These are phyloP conservation scores for Salarias fasciatus DNA, from an alignment of 2,797 vertebrate genomes.

Conservation along the genomic window DNA sequence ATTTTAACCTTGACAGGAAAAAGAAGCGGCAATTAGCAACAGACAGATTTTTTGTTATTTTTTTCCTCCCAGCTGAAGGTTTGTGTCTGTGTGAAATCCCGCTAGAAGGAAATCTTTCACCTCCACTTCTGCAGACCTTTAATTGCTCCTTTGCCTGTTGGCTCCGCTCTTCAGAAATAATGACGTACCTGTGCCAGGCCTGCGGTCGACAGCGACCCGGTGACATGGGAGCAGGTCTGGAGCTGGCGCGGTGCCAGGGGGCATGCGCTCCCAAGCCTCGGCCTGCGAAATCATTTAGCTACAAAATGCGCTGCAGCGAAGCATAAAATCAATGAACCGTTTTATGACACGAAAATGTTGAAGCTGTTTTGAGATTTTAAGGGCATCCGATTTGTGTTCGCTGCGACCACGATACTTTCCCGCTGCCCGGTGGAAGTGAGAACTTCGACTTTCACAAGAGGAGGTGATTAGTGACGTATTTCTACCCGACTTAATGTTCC, in stretches of 20 bases:
- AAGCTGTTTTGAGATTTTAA: slow-evolving; percentile 19
- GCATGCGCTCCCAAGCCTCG: slow-evolving; percentile 13
- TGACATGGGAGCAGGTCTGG: slow-evolving; percentile 16
- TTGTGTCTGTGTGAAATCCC: slow-evolving; percentile 16
- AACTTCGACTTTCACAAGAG: slow-evolving; percentile 14
- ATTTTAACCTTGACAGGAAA: slow-evolving; percentile 15
- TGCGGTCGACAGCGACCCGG: slow-evolving; percentile 28
- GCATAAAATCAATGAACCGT: slow-evolving; percentile 10
- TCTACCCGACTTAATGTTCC: too few species aligned
- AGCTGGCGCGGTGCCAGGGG: slow-evolving; percentile 10
- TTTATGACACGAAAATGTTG: not conserved
- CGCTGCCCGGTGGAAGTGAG: not conserved
- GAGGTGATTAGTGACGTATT: slow-evolving; percentile 12
- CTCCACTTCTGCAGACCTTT: slow-evolving; percentile 31
- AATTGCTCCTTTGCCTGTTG: slow-evolving; percentile 47
- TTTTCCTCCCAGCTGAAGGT: slow-evolving; percentile 37
- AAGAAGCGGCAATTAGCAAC: slow-evolving; percentile 12
- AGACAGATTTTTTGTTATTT: too few species aligned
- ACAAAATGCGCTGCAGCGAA: slow-evolving; percentile 11
- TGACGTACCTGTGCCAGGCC: slow-evolving; percentile 44
- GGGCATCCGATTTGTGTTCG: slow-evolving; percentile 10
- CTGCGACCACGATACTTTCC: slow-evolving; percentile 3
- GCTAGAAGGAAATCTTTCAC: slow-evolving; percentile 40
- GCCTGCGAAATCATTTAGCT: slow-evolving; percentile 3
- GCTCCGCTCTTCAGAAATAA: slow-evolving; percentile 46